These are phyloP conservation scores for Dolichopus griseipennis DNA, from an alignment of 2,888 invertebrate species.

Conservation along the genomic window DNA sequence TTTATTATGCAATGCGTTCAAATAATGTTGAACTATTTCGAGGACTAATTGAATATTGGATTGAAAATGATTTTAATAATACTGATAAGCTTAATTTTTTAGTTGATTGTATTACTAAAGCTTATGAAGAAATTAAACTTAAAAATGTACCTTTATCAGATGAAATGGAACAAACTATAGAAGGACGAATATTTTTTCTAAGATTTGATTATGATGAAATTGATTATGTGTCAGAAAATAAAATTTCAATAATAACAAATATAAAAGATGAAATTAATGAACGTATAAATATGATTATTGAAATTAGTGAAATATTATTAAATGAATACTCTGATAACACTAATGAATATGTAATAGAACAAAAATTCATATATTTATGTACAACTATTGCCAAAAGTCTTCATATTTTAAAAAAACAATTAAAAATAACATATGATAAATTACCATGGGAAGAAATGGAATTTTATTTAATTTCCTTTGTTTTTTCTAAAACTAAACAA, in stretches of 20 bases:
- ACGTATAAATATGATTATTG: constrained; percentile 13
- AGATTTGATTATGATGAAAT: constrained; percentile 9
- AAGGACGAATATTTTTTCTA: constrained; percentile 13
- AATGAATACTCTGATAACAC: not conserved
- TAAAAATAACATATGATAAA: constrained; percentile 25
- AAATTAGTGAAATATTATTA: constrained; percentile 3
- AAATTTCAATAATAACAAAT: not conserved
- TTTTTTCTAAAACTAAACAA: constrained; percentile 19
- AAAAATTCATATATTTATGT: constrained; percentile 13
- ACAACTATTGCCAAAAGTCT: constrained; percentile 23
- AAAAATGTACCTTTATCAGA: constrained; percentile 23
- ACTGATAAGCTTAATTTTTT: constrained; percentile 16
- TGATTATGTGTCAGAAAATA: not conserved
- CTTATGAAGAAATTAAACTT: constrained; percentile 24
- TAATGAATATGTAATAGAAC: constrained; percentile 12
- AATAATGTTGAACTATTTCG: constrained; percentile 21
- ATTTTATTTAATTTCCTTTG: constrained; percentile 25
- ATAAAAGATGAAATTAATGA: constrained; percentile 7
- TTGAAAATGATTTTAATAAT: constrained; percentile 14
- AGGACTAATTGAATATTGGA: constrained; percentile 22
- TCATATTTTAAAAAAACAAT: constrained; percentile 23
- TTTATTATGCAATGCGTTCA: constrained; percentile 27
- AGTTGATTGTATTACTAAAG: constrained; percentile 23
- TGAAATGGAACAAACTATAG: constrained; percentile 21
- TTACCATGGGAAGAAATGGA: constrained; percentile 30